Evolutionary conservation across 2,888 invertebrate genomes (phyloP).

Genomic region (Agrotis exclamationis): DNA sequence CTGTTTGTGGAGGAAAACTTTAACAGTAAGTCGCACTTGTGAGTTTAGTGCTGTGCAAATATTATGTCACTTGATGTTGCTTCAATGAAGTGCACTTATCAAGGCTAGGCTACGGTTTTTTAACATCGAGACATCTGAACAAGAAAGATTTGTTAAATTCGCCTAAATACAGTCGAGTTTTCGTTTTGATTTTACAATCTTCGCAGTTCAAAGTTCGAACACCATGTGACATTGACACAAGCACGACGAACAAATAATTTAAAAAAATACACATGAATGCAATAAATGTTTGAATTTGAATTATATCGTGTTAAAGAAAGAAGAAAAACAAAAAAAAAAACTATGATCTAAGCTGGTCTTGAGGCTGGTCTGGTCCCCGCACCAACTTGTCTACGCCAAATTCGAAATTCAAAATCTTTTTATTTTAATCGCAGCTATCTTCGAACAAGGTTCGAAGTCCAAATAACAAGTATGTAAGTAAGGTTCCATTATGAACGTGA

Average conservation of each 20-base stretch:
- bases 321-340: too few species aligned
- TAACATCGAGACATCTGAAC: background rate
- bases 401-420: background rate
- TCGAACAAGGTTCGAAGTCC: slow-evolving; percentile 1
- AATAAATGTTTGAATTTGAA: too few species aligned
- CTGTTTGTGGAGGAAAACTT: slow-evolving; percentile 20
- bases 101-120: background rate
- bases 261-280: too few species aligned
- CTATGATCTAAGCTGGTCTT: too few species aligned
- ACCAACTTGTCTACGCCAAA: background rate
- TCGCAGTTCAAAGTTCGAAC: background rate
- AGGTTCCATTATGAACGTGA: background rate
- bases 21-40: slow-evolving; percentile 13
- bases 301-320: too few species aligned
- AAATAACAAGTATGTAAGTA: background rate
- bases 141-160: too few species aligned
- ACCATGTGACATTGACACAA: too few species aligned
- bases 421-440: background rate
- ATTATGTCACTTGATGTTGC: slow-evolving; percentile 12
- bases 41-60: slow-evolving; percentile 20
- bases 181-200: background rate
- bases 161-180: background rate
- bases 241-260: too few species aligned
- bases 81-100: slow-evolving; percentile 16
- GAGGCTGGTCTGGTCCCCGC: too few species aligned